Base-by-base conservation (phyloP, 2,113 vertebrate species). In the Mixornis gularis region DNA sequence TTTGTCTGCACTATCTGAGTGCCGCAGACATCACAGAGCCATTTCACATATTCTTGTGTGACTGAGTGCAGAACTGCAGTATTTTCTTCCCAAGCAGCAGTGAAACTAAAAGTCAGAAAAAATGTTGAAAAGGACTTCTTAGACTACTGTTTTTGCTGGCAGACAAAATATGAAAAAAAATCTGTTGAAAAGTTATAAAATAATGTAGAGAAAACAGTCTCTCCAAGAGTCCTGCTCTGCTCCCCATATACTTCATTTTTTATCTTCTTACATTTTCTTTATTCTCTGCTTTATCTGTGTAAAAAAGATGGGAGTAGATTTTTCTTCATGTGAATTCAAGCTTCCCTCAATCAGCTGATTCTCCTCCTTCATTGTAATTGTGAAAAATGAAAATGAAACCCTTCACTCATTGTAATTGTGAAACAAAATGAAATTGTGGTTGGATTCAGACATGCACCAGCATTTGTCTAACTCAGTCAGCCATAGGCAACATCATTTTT, bases 311-410 rank as follows among this genome's bases (percentile, higher is more conserved):
- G 32, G 17, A 80, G 22, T 22, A 69, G 6, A 46, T 11, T 53
- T 84, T 89, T 65, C 43, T 53, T 76, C 10, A 49, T 9, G 59
- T 43, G 38, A 84, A 48, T 55, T 93, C 24, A 69, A 60, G 16
- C 27, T 85, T 87, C 9, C 19, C 12, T 79, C 18, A 79, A n/a
- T 76, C 18, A 59, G 15, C 20, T 82, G 22, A 34, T 24, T 92
- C 32, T 62, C 17, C 12, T 68, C 17, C n/a, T 85, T 85, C 32
- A 55, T 12, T 27, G 22, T 49, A 81, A 64, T 84, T 84, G 43
- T 44, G 36, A 87, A 87, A 74, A 79, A 85, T 49, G 8, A 68
- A 79, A 52, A n/a, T n/a, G n/a, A n/a, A n/a, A n/a, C n/a, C n/a
- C n/a, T 63, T 13, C 8, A 32, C 19, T 87, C 46, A 17, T 10